These are phyloP conservation scores for Cosmorhoe ocellata DNA, from an alignment of 2,888 invertebrate genomes.

Conservation along the genomic window DNA sequence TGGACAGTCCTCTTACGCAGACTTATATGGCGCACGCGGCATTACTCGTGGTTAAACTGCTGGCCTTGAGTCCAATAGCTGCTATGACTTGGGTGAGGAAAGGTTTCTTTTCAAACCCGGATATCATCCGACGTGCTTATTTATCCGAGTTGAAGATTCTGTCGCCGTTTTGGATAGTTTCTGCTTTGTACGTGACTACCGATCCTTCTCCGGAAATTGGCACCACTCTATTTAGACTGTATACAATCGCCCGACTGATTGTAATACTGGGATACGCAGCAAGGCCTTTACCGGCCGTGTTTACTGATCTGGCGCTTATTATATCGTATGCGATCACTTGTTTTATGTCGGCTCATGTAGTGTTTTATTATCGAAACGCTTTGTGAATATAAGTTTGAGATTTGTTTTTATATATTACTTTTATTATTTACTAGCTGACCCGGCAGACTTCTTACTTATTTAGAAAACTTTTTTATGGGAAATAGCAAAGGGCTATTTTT, in stretches of 20 bases:
- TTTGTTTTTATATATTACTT: too few species aligned
- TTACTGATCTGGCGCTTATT: constrained; percentile 52
- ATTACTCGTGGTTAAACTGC: constrained; percentile 50
- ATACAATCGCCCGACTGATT: constrained; percentile 43
- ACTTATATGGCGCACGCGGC: constrained; percentile 60
- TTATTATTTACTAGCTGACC: too few species aligned
- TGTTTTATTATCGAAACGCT: constrained; percentile 46
- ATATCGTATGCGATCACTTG: constrained; percentile 52
- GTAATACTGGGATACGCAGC: constrained; percentile 50
- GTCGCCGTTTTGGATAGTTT: constrained; percentile 59
- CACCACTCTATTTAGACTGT: constrained; percentile 47
- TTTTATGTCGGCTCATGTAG: constrained; percentile 54
- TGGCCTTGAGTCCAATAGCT: constrained; percentile 52
- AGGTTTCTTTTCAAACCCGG: constrained; percentile 47
- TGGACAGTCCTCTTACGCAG: constrained; percentile 48
- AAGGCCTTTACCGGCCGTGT: constrained; percentile 40
- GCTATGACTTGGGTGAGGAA: constrained; percentile 56
- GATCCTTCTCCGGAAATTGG: constrained; percentile 38
- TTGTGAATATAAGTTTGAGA: constrained; percentile 20
- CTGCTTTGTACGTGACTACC: constrained; percentile 54
- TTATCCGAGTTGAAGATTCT: constrained; percentile 58
- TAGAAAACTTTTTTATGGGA: too few species aligned
- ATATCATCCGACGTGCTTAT: constrained; percentile 52
- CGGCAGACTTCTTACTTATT: too few species aligned
- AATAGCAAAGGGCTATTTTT: too few species aligned